Conservation (phyloP, 2,113 vertebrate species). For the Ifrita kowaldi region DNA sequence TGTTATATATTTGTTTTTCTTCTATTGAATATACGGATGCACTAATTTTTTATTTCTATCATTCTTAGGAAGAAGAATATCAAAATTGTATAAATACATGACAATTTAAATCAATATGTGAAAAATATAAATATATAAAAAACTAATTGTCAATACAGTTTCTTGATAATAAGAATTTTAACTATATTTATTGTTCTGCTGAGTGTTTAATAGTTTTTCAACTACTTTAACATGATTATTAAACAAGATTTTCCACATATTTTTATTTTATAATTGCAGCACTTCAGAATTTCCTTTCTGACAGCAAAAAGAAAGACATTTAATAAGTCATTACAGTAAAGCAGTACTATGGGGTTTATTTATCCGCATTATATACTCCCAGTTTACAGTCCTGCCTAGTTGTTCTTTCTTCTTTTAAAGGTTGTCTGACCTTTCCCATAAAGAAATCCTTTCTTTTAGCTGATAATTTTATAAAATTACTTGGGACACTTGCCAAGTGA, state of each 20-base stretch:
- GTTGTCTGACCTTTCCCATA: neutral
- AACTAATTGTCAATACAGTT: neutral
- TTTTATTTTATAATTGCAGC: neutral
- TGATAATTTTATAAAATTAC: constrained; percentile 15
- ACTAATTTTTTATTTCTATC: neutral
- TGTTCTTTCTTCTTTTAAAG: neutral
- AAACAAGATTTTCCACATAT: neutral
- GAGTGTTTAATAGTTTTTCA: neutral
- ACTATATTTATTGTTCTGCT: neutral
- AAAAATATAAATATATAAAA: neutral
- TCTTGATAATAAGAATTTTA: neutral
- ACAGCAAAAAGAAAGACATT: neutral
- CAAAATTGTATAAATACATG: neutral
- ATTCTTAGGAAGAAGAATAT: neutral
- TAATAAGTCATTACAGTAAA: neutral
- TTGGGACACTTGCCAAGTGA: neutral
- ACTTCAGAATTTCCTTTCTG: neutral
- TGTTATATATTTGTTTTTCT: neutral
- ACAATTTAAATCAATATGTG: neutral
- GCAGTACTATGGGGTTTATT: neutral
- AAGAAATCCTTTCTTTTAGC: neutral
- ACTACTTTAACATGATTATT: neutral
- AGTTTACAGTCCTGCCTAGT: neutral
- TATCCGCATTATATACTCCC: neutral
- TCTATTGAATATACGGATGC: neutral